phyloP scores from a whole-genome alignment of 1,140 invertebrate genomes.

The Probaryconus sp. region DNA sequence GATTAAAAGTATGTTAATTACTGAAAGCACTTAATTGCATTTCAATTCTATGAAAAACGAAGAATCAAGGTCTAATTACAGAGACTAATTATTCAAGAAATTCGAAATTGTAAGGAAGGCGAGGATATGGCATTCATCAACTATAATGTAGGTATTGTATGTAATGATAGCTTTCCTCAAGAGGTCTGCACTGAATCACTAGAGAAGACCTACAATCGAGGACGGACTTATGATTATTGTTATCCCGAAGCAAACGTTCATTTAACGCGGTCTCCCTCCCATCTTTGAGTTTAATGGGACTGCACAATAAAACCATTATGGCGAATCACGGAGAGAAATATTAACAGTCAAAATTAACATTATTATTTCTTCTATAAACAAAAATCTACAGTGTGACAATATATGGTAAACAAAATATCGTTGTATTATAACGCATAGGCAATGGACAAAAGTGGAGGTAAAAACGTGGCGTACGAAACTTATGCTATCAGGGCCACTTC shows the following conservation, averaged over 20 bases:
- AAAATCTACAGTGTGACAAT: no score
- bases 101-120: no score
- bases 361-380: no score
- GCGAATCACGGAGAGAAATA: constrained; percentile 20
- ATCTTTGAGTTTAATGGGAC: constrained; percentile 13
- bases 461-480: neutral
- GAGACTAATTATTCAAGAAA: no score
- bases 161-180: neutral
- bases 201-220: constrained; percentile 12
- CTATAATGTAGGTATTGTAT: constrained; percentile 2
- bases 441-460: neutral
- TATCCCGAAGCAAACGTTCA: constrained; percentile 13
- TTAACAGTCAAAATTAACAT: constrained; percentile 35
- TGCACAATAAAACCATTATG: constrained; percentile 16
- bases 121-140: constrained; percentile 2
- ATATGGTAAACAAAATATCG: no score
- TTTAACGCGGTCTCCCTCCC: constrained; percentile 3
- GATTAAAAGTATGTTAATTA: no score
- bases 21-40: no score
- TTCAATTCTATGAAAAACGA: no score
- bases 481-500: neutral
- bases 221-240: constrained; percentile 15
- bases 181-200: neutral
- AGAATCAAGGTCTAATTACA: no score
- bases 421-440: no score